Evolutionary conservation across 2,888 invertebrate species (phyloP).

Genomic region (Erpobdella octoculata): DNA sequence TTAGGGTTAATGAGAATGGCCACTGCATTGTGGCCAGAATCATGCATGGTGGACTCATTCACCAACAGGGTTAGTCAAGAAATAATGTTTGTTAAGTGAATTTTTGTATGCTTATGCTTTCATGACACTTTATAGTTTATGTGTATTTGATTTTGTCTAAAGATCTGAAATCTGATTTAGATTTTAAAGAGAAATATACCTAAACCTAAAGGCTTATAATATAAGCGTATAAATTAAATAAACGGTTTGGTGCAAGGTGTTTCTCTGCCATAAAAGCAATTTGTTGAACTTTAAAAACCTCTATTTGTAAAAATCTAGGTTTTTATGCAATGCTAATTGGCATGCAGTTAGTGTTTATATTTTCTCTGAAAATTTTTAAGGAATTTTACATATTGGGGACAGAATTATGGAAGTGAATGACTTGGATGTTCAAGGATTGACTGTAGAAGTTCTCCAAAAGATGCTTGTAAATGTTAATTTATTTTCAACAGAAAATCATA

Average conservation of each 20-base stretch:
- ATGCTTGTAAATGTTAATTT: constrained; percentile 60
- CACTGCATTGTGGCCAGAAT: constrained; percentile 92
- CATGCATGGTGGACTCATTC: constrained; percentile 98
- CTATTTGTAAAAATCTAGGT: no score
- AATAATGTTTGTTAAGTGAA: no score
- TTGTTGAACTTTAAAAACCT: no score
- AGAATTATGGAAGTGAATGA: constrained; percentile 99
- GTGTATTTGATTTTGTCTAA: not conserved
- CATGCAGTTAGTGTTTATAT: not conserved
- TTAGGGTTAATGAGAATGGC: constrained; percentile 92
- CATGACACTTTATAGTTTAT: not conserved
- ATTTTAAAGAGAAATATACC: no score
- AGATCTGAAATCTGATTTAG: not conserved
- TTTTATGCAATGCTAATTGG: no score
- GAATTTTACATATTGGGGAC: constrained; percentile 95
- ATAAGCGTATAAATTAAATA: no score
- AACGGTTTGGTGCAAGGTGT: no score
- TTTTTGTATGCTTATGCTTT: not conserved
- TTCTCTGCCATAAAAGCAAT: no score
- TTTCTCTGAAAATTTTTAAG: constrained; percentile 50
- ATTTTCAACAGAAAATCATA: not conserved
- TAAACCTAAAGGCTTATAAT: no score
- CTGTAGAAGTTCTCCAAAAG: constrained; percentile 89
- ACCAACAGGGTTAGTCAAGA: constrained; percentile 64
- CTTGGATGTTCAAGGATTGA: constrained; percentile 85